These are phyloP conservation scores for Trichogramma pretiosum DNA, from an alignment of 1,140 invertebrate genomes.

Conservation along the genomic window DNA sequence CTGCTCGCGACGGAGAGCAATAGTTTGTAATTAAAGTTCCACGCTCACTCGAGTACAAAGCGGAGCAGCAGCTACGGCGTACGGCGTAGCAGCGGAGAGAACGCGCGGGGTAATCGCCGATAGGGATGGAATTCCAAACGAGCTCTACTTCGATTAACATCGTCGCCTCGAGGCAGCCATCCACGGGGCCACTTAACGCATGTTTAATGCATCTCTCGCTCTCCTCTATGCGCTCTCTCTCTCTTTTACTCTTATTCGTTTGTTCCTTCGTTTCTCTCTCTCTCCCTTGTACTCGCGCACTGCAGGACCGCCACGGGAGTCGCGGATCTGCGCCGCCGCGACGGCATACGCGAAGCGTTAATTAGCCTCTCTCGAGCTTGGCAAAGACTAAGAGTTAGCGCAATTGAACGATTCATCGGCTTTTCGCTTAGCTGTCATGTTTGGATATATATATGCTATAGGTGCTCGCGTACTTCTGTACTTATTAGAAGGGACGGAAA, in stretches of 20 bases:
- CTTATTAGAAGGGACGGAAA: slow-evolving; percentile 10
- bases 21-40: slow-evolving; percentile 16
- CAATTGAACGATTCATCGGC: slow-evolving; percentile 9
- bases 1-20: too few species aligned
- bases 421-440: slow-evolving; percentile 7
- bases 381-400: too few species aligned
- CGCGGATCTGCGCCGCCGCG: slow-evolving; percentile 1
- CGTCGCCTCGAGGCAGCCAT: slow-evolving; percentile 5
- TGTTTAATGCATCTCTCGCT: slow-evolving; percentile 16
- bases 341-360: slow-evolving; percentile 14
- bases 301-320: neutral
- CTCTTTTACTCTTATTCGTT: too few species aligned
- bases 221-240: too few species aligned
- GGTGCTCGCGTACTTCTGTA: slow-evolving; percentile 2
- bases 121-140: slow-evolving; percentile 16
- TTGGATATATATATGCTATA: too few species aligned
- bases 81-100: too few species aligned
- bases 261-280: too few species aligned
- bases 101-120: slow-evolving; percentile 12
- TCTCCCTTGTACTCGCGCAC: too few species aligned
- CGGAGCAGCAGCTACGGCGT: too few species aligned
- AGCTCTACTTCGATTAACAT: slow-evolving; percentile 19
- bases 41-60: too few species aligned
- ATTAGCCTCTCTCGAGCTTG: slow-evolving; percentile 3
- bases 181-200: slow-evolving; percentile 18